Base-by-base conservation (phyloP, 2,797 vertebrate genomes). In the Halcyon leucocephala region DNA sequence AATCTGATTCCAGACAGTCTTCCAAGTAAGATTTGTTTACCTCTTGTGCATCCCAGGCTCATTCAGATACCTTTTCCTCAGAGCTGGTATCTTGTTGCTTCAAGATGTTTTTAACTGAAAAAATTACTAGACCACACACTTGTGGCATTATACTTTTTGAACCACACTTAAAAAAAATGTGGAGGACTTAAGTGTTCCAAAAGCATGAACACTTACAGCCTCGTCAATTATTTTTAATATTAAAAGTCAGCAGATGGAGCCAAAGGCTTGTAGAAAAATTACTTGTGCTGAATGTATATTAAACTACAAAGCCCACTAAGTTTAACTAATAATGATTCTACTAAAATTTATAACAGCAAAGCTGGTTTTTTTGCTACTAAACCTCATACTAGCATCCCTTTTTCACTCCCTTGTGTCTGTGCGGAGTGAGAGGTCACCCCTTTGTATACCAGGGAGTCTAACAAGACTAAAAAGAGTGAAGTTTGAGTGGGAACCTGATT, bases 201-300 rank as follows among this genome's bases (percentile, higher is more conserved):
- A 93, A 48, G 7, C 79, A 8, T 18, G 17, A 80, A 60, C 0
- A 0, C 48, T 88, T 88, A 76, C 58, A 86, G 33, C 29, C 51
- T 88, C 12, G 25, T 81, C 86, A 67, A 78, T 97, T 97, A 97
- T 91, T 90, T 95, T 97, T 97, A 97, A 94, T 97, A 89, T 88
- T 95, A 92, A 97, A 98, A 97, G 97, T 98, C 98, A 98, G 98
- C 97, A 98, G 98, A 98, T 98, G 98, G 98, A 98, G 98, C 98
- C 97, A 98, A 96, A 98, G 98, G 60, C 98, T 96, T 97, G 95
- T 87, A 91, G 96, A 97, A 98, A 97, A 97, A 92, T 86, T 86
- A 33, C 86, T 96, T 93, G 83, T 67, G 72, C 92, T 91, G 85
- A 82, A 67, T 91, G 37, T 80, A 29, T 83, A 49, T 89, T 94